Evolutionary conservation across 2,797 vertebrate species (phyloP).

Genomic region (Xiphophorus birchmanni): DNA sequence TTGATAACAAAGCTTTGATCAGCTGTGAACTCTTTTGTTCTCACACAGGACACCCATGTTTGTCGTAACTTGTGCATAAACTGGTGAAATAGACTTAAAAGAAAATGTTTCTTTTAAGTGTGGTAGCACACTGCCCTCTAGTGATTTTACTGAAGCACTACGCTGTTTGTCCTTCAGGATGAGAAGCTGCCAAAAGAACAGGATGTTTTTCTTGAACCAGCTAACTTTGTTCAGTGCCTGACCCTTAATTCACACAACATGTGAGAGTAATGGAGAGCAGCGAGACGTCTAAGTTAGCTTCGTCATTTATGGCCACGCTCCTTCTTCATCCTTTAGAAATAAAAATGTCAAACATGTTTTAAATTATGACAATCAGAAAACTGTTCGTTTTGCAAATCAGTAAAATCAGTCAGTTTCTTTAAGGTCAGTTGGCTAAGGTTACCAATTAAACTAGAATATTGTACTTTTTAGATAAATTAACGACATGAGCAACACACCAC

Average conservation of each 20-base stretch:
- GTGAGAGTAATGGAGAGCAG: background rate
- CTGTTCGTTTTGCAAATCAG: background rate
- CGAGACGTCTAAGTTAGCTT: background rate
- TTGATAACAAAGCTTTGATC: background rate
- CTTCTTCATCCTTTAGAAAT: background rate
- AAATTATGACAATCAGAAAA: background rate
- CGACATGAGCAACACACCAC: background rate
- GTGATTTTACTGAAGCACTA: slow-evolving; percentile 18
- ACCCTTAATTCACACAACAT: background rate
- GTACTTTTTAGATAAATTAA: background rate
- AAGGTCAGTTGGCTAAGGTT: background rate
- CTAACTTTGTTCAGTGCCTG: background rate
- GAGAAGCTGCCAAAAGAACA: background rate
- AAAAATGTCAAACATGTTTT: background rate
- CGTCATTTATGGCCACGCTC: background rate
- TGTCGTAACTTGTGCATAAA: background rate
- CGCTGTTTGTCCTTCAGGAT: background rate
- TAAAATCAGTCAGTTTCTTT: background rate
- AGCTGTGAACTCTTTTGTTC: background rate
- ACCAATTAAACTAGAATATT: background rate
- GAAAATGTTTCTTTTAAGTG: background rate
- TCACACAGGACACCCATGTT: background rate
- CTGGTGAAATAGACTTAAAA: background rate
- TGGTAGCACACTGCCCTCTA: slow-evolving; percentile 35
- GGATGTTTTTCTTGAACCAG: background rate